Conservation (phyloP, 2,888 invertebrate genomes). For the Cerceris ruficornis region DNA sequence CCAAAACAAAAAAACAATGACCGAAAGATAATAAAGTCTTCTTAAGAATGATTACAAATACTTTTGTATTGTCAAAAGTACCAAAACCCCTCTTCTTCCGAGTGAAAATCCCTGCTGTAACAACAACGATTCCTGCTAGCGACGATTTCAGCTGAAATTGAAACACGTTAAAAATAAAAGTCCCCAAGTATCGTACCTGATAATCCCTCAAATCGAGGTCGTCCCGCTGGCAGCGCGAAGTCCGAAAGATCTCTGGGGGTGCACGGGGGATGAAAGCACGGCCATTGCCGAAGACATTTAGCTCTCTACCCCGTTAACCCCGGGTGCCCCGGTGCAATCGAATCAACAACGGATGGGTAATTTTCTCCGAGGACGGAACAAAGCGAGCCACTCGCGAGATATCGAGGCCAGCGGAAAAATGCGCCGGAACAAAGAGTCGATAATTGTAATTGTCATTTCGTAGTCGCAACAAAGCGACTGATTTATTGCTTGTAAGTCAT, state of each 20-base stretch:
- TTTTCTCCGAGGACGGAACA: conserved; percentile 62
- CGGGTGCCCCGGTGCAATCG: conserved; percentile 64
- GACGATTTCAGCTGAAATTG: no score
- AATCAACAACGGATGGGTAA: conserved; percentile 72
- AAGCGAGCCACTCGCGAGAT: conserved; percentile 53
- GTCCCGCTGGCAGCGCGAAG: neutral
- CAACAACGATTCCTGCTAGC: no score
- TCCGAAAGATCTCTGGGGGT: neutral
- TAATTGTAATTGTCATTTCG: conserved; percentile 40
- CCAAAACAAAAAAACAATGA: no score
- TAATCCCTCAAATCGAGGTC: neutral
- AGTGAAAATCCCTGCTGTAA: no score
- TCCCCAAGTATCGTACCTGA: neutral
- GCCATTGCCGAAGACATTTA: conserved; percentile 68
- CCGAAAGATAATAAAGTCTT: no score
- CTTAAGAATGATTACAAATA: no score
- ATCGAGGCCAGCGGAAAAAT: conserved; percentile 37
- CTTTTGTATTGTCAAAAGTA: no score
- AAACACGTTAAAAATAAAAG: no score
- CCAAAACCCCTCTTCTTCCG: no score
- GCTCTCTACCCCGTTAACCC: conserved; percentile 68
- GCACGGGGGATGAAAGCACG: conserved; percentile 1
- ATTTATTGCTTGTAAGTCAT: conserved; percentile 8
- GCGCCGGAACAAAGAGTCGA: conserved; percentile 26
- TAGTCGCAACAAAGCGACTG: neutral